phyloP scores from a whole-genome alignment of 2,888 invertebrate genomes.

The Invenusta paracnida region DNA sequence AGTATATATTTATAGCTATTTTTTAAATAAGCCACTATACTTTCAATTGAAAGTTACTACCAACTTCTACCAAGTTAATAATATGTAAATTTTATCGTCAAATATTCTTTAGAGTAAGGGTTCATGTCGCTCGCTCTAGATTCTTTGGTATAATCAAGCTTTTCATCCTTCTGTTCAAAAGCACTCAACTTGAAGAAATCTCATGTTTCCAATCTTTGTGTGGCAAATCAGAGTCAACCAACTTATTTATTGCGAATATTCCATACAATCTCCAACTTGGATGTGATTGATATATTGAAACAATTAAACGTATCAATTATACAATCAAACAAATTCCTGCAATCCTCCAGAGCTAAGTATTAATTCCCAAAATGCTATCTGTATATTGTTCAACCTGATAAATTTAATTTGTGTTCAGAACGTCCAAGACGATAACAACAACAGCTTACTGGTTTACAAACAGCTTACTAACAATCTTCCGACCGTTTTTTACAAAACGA shows the following conservation, averaged over 20 bases:
- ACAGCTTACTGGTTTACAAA: neutral
- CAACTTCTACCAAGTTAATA: too few relatives aligned
- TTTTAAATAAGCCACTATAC: too few relatives aligned
- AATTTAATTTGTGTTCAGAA: neutral
- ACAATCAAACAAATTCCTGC: neutral
- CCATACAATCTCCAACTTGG: neutral
- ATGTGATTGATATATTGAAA: too few relatives aligned
- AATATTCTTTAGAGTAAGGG: too few relatives aligned
- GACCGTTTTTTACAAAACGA: neutral
- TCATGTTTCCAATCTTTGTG: neutral
- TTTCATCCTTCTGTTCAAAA: neutral
- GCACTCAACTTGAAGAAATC: neutral
- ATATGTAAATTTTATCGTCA: too few relatives aligned
- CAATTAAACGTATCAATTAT: too few relatives aligned
- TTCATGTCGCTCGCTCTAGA: too few relatives aligned
- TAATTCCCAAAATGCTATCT: neutral
- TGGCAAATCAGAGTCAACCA: neutral
- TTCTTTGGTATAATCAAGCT: neutral
- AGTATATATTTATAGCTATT: too few relatives aligned
- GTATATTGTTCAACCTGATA: neutral
- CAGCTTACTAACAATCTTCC: neutral
- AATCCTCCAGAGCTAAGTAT: neutral
- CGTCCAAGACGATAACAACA: neutral
- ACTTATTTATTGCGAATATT: neutral
- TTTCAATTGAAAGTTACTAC: too few relatives aligned